These are phyloP conservation scores for Prochilodus magdalenae DNA, from an alignment of 2,113 vertebrate genomes.

Conservation along the genomic window DNA sequence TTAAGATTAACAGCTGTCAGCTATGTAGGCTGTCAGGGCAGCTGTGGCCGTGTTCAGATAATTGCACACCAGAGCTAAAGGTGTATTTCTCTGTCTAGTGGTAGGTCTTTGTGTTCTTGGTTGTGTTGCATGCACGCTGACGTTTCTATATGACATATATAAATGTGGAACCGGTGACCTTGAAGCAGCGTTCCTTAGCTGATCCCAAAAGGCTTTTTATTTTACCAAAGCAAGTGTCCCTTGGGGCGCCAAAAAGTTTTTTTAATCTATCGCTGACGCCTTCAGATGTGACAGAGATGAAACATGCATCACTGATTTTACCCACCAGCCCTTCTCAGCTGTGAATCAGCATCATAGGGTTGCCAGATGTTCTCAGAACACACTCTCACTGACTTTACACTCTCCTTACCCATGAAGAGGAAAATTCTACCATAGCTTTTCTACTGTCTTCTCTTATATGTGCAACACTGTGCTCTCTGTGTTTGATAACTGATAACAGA, in stretches of 20 bases:
- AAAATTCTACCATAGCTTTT: background rate
- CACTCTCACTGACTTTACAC: background rate
- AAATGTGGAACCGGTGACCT: background rate
- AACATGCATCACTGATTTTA: background rate
- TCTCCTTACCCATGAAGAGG: background rate
- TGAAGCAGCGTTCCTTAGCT: background rate
- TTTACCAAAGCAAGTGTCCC: background rate
- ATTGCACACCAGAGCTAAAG: background rate
- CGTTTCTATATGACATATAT: no score
- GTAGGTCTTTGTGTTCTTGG: background rate
- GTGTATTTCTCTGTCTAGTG: background rate
- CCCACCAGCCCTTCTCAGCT: background rate
- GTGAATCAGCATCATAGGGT: background rate
- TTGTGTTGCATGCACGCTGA: background rate
- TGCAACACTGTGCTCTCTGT: background rate
- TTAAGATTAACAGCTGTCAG: no score
- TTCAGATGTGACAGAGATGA: conserved; percentile 1
- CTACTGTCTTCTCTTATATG: background rate
- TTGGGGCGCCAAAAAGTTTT: background rate
- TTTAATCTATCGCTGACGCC: background rate
- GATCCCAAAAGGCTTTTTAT: background rate
- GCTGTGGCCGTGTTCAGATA: no score
- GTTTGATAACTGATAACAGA: background rate
- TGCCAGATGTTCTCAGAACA: conserved; percentile 14
- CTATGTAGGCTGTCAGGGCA: no score